Evolutionary conservation across 1,140 invertebrate species (phyloP).

Genomic region (Aphaenogaster ashmeadi): DNA sequence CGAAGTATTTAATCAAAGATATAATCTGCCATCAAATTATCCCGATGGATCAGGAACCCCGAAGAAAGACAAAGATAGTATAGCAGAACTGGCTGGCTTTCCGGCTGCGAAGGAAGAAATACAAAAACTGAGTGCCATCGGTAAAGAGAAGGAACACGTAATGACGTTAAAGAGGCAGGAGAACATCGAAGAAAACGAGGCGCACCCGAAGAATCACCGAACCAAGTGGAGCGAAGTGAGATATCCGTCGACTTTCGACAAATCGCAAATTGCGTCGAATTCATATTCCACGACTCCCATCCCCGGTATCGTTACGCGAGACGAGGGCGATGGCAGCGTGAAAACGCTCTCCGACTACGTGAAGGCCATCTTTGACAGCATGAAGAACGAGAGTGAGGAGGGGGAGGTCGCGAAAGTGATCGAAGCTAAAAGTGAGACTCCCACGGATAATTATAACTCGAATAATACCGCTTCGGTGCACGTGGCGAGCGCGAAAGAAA

Average conservation of each 20-base stretch:
- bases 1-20: not conserved
- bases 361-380: slow-evolving; percentile 84
- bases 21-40: slow-evolving; percentile 26
- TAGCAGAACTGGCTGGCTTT: not conserved
- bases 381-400: slow-evolving; percentile 80
- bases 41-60: not conserved
- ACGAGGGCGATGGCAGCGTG: slow-evolving; percentile 68
- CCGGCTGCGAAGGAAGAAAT: not conserved
- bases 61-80: slow-evolving; percentile 10
- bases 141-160: not conserved
- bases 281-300: slow-evolving; percentile 44
- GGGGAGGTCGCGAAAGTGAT: slow-evolving; percentile 42
- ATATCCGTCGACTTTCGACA: slow-evolving; percentile 75
- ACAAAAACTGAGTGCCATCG: not conserved
- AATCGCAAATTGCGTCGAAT: slow-evolving; percentile 70
- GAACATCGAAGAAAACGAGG: slow-evolving; percentile 49
- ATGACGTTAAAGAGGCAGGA: slow-evolving; percentile 31
- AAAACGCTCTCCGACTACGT: slow-evolving; percentile 84
- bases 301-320: slow-evolving; percentile 53
- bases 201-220: slow-evolving; percentile 83
- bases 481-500: slow-evolving; percentile 36
- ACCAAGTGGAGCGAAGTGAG: slow-evolving; percentile 84
- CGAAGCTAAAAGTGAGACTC: slow-evolving; percentile 26
- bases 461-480: not conserved
- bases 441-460: slow-evolving; percentile 22